These are phyloP conservation scores for Gavia stellata DNA, from an alignment of 2,113 vertebrate genomes.

Conservation along the genomic window DNA sequence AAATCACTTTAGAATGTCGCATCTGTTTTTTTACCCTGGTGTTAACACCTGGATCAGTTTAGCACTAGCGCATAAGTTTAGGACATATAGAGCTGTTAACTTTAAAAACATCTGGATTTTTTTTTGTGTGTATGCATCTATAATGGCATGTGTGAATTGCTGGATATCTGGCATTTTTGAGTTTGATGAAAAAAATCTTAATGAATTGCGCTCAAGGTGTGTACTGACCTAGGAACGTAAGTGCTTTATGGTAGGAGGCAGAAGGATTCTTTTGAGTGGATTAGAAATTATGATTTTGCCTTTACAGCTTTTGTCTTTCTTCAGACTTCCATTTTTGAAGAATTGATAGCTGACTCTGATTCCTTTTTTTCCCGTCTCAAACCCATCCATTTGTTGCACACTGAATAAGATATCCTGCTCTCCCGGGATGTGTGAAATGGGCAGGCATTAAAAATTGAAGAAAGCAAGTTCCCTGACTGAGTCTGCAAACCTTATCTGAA, in stretches of 20 bases:
- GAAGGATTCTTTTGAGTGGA: not conserved
- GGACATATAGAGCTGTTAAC: slow-evolving; percentile 62
- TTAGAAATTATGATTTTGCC: not conserved
- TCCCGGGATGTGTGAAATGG: slow-evolving; percentile 37
- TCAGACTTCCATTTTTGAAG: not conserved
- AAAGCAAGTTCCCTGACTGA: slow-evolving; percentile 23
- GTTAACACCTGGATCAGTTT: slow-evolving; percentile 75
- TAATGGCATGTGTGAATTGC: slow-evolving; percentile 25
- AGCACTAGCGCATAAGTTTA: slow-evolving; percentile 65
- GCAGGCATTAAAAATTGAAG: slow-evolving; percentile 66
- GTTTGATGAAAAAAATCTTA: not conserved
- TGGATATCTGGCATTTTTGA: slow-evolving; percentile 25
- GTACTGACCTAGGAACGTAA: slow-evolving; percentile 17
- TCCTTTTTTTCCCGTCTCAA: not conserved
- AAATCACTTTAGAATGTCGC: slow-evolving; percentile 58
- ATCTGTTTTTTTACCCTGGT: slow-evolving; percentile 65
- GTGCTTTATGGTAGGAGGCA: not conserved
- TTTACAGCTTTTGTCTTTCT: not conserved
- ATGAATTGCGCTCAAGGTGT: not conserved
- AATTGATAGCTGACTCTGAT: not conserved
- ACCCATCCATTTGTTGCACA: not conserved
- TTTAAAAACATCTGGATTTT: slow-evolving; percentile 70
- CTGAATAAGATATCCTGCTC: slow-evolving; percentile 25
- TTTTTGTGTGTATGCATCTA: not conserved
- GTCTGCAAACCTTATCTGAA: slow-evolving; percentile 44